Conservation (phyloP, 2,797 vertebrate species). For the Lindbergichthys nudifrons region DNA sequence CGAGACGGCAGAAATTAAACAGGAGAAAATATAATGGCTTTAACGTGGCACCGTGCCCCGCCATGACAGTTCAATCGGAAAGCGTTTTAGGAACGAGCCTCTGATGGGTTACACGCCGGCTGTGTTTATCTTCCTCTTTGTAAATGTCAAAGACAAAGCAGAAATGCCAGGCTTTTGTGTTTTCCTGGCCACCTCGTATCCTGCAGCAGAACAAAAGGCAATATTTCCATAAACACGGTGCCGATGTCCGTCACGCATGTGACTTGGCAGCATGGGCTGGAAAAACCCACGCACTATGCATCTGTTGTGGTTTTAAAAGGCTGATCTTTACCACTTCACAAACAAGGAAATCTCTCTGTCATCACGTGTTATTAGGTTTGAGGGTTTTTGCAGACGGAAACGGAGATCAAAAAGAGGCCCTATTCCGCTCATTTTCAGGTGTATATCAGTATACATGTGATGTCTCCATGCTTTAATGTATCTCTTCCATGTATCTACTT, state of each 20-base stretch:
- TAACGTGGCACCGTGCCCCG: conserved; percentile 40
- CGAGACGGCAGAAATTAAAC: conserved; percentile 46
- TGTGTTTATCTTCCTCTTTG: conserved; percentile 58
- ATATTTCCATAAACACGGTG: conserved; percentile 62
- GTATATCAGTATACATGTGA: too few species aligned
- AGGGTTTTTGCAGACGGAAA: background rate
- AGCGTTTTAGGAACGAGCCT: conserved; percentile 48
- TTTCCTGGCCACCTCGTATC: conserved; percentile 39
- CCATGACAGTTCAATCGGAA: conserved; percentile 53
- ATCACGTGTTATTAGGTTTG: background rate
- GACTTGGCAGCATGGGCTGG: conserved; percentile 32
- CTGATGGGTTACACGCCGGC: conserved; percentile 49
- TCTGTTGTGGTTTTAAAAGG: conserved; percentile 8
- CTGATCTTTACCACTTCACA: conserved; percentile 3
- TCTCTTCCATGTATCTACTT: too few species aligned
- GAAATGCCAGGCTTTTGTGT: conserved; percentile 69
- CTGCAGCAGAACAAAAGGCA: conserved; percentile 60
- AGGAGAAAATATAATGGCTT: conserved; percentile 33
- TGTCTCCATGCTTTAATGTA: too few species aligned
- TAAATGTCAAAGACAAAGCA: conserved; percentile 66
- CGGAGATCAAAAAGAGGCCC: too few species aligned
- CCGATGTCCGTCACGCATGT: conserved; percentile 40
- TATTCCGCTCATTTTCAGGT: too few species aligned
- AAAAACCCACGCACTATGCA: background rate
- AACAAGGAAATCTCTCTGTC: background rate